Conservation (phyloP, 2,797 vertebrate species). For the Phyllotis vaccarum region DNA sequence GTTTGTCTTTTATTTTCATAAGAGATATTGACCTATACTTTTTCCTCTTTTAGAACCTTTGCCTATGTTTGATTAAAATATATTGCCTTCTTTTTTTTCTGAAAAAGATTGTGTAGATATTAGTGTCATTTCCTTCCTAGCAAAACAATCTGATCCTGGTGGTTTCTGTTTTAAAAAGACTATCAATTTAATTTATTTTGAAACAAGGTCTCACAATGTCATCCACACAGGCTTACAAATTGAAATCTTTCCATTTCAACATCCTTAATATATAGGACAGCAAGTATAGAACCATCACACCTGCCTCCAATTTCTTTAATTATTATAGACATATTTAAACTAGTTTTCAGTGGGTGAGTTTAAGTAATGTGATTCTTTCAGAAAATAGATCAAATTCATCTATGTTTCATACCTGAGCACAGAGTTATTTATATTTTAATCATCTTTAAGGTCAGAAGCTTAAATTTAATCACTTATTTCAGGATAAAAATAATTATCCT, state of each 20-base stretch:
- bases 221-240: not conserved
- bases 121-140: not conserved
- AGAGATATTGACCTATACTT: not conserved
- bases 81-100: not conserved
- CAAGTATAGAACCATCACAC: not conserved
- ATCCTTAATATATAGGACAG: not conserved
- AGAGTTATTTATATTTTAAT: not conserved
- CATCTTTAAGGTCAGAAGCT: not conserved
- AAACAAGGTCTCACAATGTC: not conserved
- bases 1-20: not conserved
- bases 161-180: not conserved
- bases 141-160: not conserved
- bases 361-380: not conserved
- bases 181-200: not conserved
- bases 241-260: not conserved
- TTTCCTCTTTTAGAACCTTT: not conserved
- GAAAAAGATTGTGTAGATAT: not conserved
- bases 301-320: not conserved
- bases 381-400: not conserved
- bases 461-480: not conserved
- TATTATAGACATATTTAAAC: not conserved
- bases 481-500: not conserved
- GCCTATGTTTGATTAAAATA: not conserved
- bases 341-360: not conserved
- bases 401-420: not conserved